Evolutionary conservation across 2,888 invertebrate species (phyloP).

Genomic region (Epirrhoe alternata): DNA sequence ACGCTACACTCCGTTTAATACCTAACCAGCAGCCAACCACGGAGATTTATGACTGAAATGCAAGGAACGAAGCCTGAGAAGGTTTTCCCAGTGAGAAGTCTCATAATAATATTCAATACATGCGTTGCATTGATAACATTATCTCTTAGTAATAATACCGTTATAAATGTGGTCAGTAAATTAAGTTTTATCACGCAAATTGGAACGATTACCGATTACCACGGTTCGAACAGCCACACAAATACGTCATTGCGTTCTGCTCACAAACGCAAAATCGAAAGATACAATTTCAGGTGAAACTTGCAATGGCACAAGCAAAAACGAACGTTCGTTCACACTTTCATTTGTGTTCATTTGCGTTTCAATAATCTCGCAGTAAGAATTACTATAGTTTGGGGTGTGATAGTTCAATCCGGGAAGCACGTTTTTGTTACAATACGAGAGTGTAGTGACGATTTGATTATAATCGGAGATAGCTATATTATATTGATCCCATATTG

Average conservation of each 20-base stretch:
- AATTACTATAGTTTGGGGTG: slow-evolving; percentile 21
- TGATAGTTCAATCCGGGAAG: no score
- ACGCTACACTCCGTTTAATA: background rate
- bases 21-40: background rate
- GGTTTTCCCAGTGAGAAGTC: background rate
- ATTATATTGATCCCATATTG: no score
- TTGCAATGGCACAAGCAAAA: slow-evolving; percentile 50
- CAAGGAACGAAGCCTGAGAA: background rate
- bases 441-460: no score
- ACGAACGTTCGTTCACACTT: slow-evolving; percentile 54
- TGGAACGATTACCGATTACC: slow-evolving; percentile 59
- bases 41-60: background rate
- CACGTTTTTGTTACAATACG: no score
- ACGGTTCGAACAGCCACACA: slow-evolving; percentile 46
- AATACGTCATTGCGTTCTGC: slow-evolving; percentile 43
- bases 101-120: background rate
- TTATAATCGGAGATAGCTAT: no score
- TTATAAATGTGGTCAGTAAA: slow-evolving; percentile 6
- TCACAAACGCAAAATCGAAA: slow-evolving; percentile 55
- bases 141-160: background rate
- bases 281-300: slow-evolving; percentile 63
- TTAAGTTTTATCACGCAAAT: slow-evolving; percentile 51
- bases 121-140: background rate
- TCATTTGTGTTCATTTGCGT: slow-evolving; percentile 40
- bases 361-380: slow-evolving; percentile 34